These are phyloP conservation scores for Octonoba sinensis DNA, from an alignment of 2,888 invertebrate species.

Conservation along the genomic window DNA sequence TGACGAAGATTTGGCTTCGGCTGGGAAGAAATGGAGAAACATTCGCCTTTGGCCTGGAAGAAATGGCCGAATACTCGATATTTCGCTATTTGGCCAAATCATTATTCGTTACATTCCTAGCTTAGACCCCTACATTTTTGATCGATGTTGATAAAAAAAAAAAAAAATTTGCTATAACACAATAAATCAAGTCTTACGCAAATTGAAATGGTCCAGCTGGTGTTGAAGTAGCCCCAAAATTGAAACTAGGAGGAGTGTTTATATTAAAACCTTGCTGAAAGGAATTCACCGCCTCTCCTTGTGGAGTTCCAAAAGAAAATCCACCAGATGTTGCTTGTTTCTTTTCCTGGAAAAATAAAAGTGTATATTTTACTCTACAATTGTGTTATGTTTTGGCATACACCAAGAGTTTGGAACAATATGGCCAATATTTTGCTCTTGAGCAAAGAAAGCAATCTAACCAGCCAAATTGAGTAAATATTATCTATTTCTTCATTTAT, in stretches of 20 bases:
- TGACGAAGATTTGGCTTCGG: too few species aligned
- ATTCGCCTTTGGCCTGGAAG: too few species aligned
- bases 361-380: too few species aligned
- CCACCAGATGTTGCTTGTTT: conserved; percentile 19
- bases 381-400: too few species aligned
- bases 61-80: too few species aligned
- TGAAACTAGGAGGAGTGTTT: conserved; percentile 41
- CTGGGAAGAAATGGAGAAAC: too few species aligned
- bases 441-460: neutral
- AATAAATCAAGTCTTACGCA: conserved; percentile 45
- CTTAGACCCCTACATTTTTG: too few species aligned
- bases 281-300: conserved; percentile 16
- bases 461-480: neutral
- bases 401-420: too few species aligned
- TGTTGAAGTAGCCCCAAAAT: conserved; percentile 39
- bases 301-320: conserved; percentile 36
- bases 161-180: neutral
- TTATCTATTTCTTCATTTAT: neutral
- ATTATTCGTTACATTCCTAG: too few species aligned
- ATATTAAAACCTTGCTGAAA: conserved; percentile 29
- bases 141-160: too few species aligned
- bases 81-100: too few species aligned
- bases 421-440: neutral
- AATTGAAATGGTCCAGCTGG: conserved; percentile 50
- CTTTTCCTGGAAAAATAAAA: conserved; percentile 36